These are phyloP conservation scores for Microcebus murinus DNA, from an alignment of 2,113 vertebrate genomes.

Conservation along the genomic window DNA sequence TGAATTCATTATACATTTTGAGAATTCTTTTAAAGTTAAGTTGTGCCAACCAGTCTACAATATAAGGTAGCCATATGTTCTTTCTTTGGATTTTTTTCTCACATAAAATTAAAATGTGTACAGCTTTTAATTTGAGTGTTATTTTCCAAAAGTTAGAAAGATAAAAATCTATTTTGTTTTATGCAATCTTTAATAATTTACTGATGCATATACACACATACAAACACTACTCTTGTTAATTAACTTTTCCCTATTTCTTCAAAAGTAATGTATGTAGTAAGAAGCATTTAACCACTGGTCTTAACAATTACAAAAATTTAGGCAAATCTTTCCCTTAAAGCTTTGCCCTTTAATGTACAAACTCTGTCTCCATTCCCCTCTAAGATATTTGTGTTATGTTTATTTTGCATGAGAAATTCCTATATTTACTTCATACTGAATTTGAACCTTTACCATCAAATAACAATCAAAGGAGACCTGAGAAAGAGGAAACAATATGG, in stretches of 20 bases:
- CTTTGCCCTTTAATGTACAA: background rate
- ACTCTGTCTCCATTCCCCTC: background rate
- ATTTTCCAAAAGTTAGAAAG: background rate
- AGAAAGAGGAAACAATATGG: background rate
- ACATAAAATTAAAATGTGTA: slow-evolving; percentile 43
- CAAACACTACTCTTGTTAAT: background rate
- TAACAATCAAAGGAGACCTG: background rate
- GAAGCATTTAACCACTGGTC: background rate
- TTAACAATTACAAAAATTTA: background rate
- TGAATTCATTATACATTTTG: slow-evolving; percentile 23
- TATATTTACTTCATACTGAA: background rate
- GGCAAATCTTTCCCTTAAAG: background rate
- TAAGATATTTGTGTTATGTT: background rate
- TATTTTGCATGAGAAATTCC: background rate
- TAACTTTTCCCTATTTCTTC: background rate
- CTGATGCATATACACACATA: background rate
- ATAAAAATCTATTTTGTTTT: background rate
- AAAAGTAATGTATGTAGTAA: background rate
- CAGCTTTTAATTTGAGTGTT: background rate
- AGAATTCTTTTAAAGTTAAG: slow-evolving; percentile 44
- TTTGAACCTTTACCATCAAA: background rate
- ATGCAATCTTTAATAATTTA: background rate
- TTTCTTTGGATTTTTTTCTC: background rate
- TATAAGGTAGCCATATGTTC: slow-evolving; percentile 18
- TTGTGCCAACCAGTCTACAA: background rate